Conservation (phyloP, 2,113 vertebrate genomes). For the Pseudorhombus dupliciocellatus region DNA sequence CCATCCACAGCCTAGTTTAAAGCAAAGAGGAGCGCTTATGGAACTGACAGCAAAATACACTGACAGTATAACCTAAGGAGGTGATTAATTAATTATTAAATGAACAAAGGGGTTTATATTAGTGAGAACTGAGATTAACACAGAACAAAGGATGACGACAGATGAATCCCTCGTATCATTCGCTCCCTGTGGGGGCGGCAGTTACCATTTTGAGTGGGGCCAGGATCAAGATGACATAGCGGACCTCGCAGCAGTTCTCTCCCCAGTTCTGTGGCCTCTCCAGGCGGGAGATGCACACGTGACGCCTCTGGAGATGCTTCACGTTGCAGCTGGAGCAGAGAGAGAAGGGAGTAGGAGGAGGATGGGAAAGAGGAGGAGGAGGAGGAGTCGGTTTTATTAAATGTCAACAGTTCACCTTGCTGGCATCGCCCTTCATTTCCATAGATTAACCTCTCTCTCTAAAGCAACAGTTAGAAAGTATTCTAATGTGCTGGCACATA, state of each 20-base stretch:
- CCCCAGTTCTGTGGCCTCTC: slow-evolving; percentile 98
- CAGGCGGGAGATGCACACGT: slow-evolving; percentile 97
- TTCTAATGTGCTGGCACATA: slow-evolving; percentile 16
- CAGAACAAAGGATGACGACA: background rate
- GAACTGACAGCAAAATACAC: background rate
- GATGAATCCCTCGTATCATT: slow-evolving; percentile 19
- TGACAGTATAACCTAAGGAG: background rate
- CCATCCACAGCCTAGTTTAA: too few species aligned
- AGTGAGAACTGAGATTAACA: too few species aligned
- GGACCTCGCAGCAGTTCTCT: slow-evolving; percentile 97
- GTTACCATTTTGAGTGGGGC: slow-evolving; percentile 97
- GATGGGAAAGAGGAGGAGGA: background rate
- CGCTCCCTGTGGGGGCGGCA: slow-evolving; percentile 11
- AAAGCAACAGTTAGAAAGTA: slow-evolving; percentile 49
- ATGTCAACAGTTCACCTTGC: slow-evolving; percentile 59
- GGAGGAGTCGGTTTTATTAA: slow-evolving; percentile 40
- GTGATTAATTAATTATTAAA: too few species aligned
- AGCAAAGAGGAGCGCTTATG: too few species aligned
- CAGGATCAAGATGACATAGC: slow-evolving; percentile 94
- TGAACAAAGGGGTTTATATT: too few species aligned
- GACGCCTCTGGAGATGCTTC: slow-evolving; percentile 90
- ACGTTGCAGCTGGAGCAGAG: slow-evolving; percentile 88
- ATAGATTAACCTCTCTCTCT: slow-evolving; percentile 59
- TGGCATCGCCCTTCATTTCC: slow-evolving; percentile 44
- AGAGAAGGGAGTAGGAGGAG: background rate